phyloP scores from a whole-genome alignment of 2,113 vertebrate species.

The Campylomormyrus numenius region DNA sequence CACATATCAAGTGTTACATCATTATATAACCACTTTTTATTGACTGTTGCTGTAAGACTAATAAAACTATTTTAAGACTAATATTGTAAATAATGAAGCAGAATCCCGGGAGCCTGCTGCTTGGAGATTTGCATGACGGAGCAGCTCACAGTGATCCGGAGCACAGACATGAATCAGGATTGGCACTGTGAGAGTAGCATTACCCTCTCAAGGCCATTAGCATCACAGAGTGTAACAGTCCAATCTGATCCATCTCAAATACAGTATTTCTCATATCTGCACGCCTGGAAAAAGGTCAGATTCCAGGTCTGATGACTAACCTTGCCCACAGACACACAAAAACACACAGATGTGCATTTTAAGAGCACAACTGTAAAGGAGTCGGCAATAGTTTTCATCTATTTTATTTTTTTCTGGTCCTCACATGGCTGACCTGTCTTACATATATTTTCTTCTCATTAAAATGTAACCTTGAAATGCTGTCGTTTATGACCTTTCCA shows the following conservation, averaged over 20 bases:
- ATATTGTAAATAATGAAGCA: not conserved
- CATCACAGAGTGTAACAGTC: constrained; percentile 17
- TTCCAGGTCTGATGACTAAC: constrained; percentile 20
- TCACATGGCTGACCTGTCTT: not conserved
- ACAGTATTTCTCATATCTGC: constrained; percentile 24
- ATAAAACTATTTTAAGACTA: not conserved
- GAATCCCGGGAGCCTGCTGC: not conserved
- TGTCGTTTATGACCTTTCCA: constrained; percentile 45
- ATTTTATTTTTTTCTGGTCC: not conserved
- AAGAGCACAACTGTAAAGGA: not conserved
- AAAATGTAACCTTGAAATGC: constrained; percentile 36
- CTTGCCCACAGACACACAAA: not conserved
- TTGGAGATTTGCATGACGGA: not conserved
- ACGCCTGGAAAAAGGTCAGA: constrained; percentile 32
- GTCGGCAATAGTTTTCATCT: not conserved
- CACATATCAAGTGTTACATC: not conserved
- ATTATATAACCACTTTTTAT: not conserved
- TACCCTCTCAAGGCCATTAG: constrained; percentile 4
- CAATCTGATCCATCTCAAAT: constrained; percentile 18
- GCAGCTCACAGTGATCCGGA: no score
- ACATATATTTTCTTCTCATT: constrained; percentile 28
- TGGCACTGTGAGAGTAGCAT: not conserved
- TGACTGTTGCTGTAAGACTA: not conserved
- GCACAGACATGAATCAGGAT: not conserved
- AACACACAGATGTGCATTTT: not conserved